Percentiles rank a stretch among this genome's conserved stretches.
phyloP scores from a whole-genome alignment of 2,888 invertebrate species.

The Diaphora mendica region DNA sequence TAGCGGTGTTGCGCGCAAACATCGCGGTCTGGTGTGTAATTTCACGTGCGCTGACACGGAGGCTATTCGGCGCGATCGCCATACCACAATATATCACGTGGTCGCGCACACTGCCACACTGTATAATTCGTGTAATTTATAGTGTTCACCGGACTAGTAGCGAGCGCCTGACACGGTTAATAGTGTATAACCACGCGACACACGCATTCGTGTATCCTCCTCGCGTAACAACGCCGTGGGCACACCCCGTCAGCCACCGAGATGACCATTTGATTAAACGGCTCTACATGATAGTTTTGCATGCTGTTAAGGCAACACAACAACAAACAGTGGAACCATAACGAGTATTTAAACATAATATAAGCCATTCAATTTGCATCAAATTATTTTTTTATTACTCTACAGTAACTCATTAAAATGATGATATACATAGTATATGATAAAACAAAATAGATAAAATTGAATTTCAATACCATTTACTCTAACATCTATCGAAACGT shows the following conservation, averaged over 20 bases:
- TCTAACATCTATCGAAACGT: background rate
- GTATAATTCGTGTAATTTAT: slow-evolving; percentile 86
- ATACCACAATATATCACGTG: slow-evolving; percentile 83
- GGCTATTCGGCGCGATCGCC: slow-evolving; percentile 66
- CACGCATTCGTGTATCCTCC: slow-evolving; percentile 64
- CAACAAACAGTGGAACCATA: slow-evolving; percentile 9
- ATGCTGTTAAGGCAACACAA: slow-evolving; percentile 43
- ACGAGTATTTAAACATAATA: background rate
- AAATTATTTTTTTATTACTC: background rate
- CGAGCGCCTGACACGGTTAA: slow-evolving; percentile 74
- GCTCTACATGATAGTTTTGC: slow-evolving; percentile 58
- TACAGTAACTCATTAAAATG: background rate
- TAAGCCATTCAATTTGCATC: background rate
- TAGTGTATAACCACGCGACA: slow-evolving; percentile 84
- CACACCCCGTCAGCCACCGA: slow-evolving; percentile 55
- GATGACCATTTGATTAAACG: slow-evolving; percentile 66
- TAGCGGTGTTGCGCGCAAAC: slow-evolving; percentile 74
- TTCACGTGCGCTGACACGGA: slow-evolving; percentile 80
- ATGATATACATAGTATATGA: too few relatives aligned
- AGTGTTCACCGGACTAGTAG: slow-evolving; percentile 76
- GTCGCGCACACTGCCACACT: slow-evolving; percentile 71
- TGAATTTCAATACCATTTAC: background rate
- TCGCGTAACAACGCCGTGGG: slow-evolving; percentile 50
- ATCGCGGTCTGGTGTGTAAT: slow-evolving; percentile 78
- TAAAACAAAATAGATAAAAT: background rate